Percentiles rank a stretch among this genome's conserved stretches.
These are phyloP conservation scores for Peromyscus nudipes DNA, from an alignment of 2,797 vertebrate genomes.

Conservation along the genomic window DNA sequence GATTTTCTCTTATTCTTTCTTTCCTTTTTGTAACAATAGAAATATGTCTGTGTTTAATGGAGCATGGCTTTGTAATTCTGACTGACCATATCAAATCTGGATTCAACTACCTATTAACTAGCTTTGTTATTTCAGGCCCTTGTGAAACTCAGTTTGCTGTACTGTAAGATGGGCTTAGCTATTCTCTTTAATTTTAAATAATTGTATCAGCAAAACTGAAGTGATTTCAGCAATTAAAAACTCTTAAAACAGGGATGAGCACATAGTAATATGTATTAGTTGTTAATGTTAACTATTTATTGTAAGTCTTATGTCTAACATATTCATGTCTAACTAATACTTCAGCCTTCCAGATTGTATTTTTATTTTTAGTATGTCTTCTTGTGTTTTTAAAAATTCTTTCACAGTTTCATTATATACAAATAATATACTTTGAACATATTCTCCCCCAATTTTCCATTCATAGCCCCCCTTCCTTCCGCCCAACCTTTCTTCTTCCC, in stretches of 20 bases:
- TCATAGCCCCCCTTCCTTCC: neutral
- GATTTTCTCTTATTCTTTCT: neutral
- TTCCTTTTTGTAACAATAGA: neutral
- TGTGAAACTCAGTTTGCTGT: neutral
- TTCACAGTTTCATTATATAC: neutral
- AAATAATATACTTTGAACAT: neutral
- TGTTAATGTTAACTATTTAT: slow-evolving; percentile 14
- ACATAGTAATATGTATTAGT: neutral
- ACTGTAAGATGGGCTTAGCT: neutral
- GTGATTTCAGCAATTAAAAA: slow-evolving; percentile 42
- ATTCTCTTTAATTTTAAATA: slow-evolving; percentile 24
- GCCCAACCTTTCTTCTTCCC: neutral
- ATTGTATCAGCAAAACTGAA: neutral
- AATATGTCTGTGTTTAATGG: neutral
- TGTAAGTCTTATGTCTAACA: slow-evolving; percentile 1
- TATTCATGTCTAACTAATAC: neutral
- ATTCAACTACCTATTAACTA: neutral
- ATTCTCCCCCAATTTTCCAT: neutral
- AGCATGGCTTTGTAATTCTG: neutral
- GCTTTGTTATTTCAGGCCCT: neutral
- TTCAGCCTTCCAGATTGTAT: neutral
- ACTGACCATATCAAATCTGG: neutral
- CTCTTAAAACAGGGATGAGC: neutral
- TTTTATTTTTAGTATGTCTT: neutral
- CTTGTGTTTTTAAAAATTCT: neutral